phyloP scores from a whole-genome alignment of 1,140 invertebrate species.

The Microvelia longipes region DNA sequence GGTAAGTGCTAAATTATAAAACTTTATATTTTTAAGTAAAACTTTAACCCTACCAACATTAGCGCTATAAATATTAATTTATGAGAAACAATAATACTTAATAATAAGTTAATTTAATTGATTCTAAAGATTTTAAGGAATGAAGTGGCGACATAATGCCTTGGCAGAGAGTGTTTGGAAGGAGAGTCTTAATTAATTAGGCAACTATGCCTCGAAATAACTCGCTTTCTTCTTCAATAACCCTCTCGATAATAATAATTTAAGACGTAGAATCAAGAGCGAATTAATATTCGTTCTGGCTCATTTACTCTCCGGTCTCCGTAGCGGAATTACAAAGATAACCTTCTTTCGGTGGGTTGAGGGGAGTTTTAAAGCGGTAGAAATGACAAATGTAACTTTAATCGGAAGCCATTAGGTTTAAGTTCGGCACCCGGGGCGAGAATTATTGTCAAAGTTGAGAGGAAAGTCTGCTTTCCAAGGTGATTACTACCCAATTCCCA shows the following conservation, averaged over 20 bases:
- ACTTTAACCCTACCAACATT: too few relatives aligned
- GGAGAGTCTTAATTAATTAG: background rate
- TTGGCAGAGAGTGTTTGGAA: background rate
- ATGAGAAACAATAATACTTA: background rate
- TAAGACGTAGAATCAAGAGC: constrained; percentile 6
- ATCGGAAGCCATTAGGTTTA: constrained; percentile 13
- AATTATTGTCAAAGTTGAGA: constrained; percentile 16
- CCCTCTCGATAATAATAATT: background rate
- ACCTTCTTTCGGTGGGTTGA: background rate
- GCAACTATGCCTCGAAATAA: background rate
- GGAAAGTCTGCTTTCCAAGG: background rate
- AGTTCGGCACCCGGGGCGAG: constrained; percentile 9
- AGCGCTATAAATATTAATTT: background rate
- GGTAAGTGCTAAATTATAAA: too few relatives aligned
- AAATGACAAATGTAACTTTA: constrained; percentile 16
- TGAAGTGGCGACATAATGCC: background rate
- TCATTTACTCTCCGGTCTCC: constrained; percentile 12
- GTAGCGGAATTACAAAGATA: constrained; percentile 13
- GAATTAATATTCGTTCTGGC: constrained; percentile 16
- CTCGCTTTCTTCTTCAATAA: background rate
- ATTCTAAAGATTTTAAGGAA: background rate
- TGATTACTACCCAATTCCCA: background rate
- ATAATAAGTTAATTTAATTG: background rate
- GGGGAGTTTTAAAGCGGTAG: background rate
- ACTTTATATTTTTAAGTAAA: too few relatives aligned